Evolutionary conservation across 2,113 vertebrate species (phyloP).

Genomic region (Micronisus gabar): DNA sequence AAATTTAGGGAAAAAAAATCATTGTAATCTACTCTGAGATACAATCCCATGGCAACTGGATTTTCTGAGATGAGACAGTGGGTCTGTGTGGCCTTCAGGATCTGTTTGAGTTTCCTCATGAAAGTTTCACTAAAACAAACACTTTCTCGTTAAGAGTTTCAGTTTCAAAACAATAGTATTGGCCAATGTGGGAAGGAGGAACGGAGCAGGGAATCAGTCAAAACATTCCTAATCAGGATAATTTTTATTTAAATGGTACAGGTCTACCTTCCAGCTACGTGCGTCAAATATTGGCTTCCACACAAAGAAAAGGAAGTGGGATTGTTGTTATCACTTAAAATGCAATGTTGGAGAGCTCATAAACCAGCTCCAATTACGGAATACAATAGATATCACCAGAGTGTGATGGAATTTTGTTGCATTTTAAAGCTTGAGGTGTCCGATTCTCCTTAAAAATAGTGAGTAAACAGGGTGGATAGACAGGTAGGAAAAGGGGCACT

Average conservation of each 20-base stretch:
- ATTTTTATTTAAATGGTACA: not conserved
- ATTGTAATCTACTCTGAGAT: not conserved
- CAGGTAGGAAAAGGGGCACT: not conserved
- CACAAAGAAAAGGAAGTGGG: not conserved
- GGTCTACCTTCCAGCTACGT: constrained; percentile 10
- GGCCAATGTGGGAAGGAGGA: not conserved
- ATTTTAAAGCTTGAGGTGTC: not conserved
- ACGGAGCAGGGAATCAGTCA: not conserved
- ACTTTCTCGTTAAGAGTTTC: not conserved
- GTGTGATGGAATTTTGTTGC: not conserved
- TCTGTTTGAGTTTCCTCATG: not conserved
- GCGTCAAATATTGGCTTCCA: not conserved
- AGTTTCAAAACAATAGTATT: not conserved
- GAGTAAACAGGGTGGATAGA: not conserved
- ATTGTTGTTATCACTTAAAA: not conserved
- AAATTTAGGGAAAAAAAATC: not conserved
- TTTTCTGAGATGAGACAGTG: not conserved
- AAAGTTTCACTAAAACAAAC: not conserved
- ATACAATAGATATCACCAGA: not conserved
- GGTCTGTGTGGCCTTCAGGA: not conserved
- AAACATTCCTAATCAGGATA: not conserved
- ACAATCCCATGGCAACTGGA: not conserved
- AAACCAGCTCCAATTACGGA: not conserved
- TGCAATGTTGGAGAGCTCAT: not conserved
- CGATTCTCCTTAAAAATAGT: not conserved